These are phyloP conservation scores for Hermodice carunculata DNA, from an alignment of 2,888 invertebrate species.

Conservation along the genomic window DNA sequence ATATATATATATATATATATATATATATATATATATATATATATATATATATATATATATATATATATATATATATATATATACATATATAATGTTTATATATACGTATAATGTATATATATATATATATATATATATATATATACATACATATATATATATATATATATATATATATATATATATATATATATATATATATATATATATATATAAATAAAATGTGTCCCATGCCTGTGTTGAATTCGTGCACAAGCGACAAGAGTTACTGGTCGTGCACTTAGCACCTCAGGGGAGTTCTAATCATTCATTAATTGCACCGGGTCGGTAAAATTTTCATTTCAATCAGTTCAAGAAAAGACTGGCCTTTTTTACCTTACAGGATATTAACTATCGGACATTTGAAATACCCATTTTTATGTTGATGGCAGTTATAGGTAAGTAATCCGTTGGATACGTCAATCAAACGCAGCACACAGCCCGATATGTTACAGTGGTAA, in stretches of 20 bases:
- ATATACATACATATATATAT: not conserved
- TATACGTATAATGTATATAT: too few relatives aligned
- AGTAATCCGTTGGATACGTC: conserved; percentile 32
- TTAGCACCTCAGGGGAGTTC: too few relatives aligned
- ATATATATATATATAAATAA: not conserved
- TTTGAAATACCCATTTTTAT: conserved; percentile 86
- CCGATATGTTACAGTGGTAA: too few relatives aligned
- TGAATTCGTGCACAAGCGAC: too few relatives aligned
- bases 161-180: not conserved
- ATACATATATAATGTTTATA: too few relatives aligned
- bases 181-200: not conserved
- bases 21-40: conserved; percentile 9
- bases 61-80: conserved; percentile 3
- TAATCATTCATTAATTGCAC: too few relatives aligned
- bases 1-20: conserved; percentile 2
- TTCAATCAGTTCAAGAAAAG: too few relatives aligned
- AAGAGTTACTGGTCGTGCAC: too few relatives aligned
- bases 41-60: conserved; percentile 11
- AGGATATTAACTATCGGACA: conserved; percentile 71
- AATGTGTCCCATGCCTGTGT: too few relatives aligned
- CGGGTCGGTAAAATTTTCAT: too few relatives aligned
- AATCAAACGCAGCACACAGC: too few relatives aligned
- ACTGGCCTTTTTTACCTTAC: too few relatives aligned
- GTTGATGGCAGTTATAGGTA: conserved; percentile 84
- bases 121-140: not conserved